Base-by-base conservation (phyloP, 2,113 vertebrate genomes). In the Perca schrenkii region DNA sequence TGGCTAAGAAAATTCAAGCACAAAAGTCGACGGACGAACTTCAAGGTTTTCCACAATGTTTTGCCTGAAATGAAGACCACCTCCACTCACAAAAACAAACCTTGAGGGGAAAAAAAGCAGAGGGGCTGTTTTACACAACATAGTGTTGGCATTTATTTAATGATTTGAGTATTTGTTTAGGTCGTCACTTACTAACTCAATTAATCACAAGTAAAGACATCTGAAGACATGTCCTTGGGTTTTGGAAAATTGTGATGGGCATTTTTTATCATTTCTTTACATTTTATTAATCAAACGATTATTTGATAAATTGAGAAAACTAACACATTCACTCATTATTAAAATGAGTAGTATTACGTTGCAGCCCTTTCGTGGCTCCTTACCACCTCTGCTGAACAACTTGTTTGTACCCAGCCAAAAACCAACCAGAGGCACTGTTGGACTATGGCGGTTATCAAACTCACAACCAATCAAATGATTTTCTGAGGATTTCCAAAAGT, bases 401-500 rank as follows among this genome's bases (percentile, higher is more conserved):
- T 70, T 56, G 21, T 70, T 56, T 40, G 31, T 14, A 22, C 13
- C 34, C 8, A 56, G 3, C 31, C 19, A 70, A 40, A 54, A 54
- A 14, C 2, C 28, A 34, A 34, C 19, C 8, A 57, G n/a, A 46
- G 8, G 21, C 70, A 28, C 46, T 16, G 12, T 17, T 28, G 70
- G 11, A 22, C 52, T 58, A 7, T 58, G n/a, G 2, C 14, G 13
- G 43, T 50, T 36, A 52, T 50, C 2, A 22, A 36, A 65, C 31
- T 43, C 15, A 54, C 14, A 53, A 11, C 6, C 10, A 56, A 31
- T 43, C 1, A 60, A 47, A 78, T 14, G 14, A 6, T 4, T 57
- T 66, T 57, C 31, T 74, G 17, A 54, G 31, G 34, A 28, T 75
- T 65, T 57, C 50, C 16, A 54, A 15, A 31, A 77, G n/a, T 31